A percentile compares a stretch with the other conserved stretches of the same genome.
phyloP scores from a whole-genome alignment of 1,140 invertebrate species.

The Amyelois transitella region DNA sequence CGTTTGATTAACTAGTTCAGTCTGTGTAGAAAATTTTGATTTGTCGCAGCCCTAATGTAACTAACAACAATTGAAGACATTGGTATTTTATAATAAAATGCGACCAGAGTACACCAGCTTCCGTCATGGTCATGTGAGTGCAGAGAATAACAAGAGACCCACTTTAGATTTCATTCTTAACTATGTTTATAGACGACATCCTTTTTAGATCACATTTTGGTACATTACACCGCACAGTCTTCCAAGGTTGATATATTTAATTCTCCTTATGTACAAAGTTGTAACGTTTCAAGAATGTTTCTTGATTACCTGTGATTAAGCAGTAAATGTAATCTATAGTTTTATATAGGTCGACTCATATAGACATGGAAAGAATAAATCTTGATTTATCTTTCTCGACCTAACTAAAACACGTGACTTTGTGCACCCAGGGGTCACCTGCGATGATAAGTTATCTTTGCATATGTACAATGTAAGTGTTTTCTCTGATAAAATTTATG shows the following conservation, averaged over 20 bases:
- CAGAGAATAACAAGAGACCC: slow-evolving; percentile 4
- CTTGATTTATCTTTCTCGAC: slow-evolving; percentile 1
- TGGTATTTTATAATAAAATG: background rate
- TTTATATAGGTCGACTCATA: background rate
- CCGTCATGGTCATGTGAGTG: background rate
- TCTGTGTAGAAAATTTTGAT: too few relatives aligned
- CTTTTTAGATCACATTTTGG: slow-evolving; percentile 6
- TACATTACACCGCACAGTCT: background rate
- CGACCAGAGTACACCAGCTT: background rate
- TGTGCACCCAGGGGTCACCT: background rate
- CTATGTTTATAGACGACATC: slow-evolving; percentile 11
- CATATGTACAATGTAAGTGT: background rate
- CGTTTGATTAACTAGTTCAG: too few relatives aligned
- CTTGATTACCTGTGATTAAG: too few relatives aligned
- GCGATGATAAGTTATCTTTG: background rate
- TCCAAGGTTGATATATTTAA: background rate
- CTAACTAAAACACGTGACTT: background rate
- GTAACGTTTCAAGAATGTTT: too few relatives aligned
- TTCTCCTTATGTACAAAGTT: too few relatives aligned
- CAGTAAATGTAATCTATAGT: too few relatives aligned
- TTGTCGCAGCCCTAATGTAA: background rate
- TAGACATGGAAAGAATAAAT: slow-evolving; percentile 4
- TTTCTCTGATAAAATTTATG: background rate
- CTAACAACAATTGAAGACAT: background rate
- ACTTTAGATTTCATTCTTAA: slow-evolving; percentile 9